Percentiles rank a stretch among this genome's conserved stretches.
phyloP scores from a whole-genome alignment of 2,797 vertebrate genomes.

The Orestias chungarensis region DNA sequence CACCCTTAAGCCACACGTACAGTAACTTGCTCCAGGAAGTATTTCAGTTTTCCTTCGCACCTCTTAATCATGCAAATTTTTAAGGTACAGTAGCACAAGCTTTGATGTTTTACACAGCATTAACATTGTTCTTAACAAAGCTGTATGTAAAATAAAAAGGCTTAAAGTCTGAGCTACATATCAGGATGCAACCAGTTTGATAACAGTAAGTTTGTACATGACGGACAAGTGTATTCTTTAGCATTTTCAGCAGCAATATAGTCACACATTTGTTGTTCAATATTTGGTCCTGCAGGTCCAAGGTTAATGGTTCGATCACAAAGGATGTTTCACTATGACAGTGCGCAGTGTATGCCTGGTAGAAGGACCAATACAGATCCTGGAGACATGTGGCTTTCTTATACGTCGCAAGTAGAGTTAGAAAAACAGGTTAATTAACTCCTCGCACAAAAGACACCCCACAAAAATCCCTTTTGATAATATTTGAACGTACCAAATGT shows the following conservation, averaged over 20 bases:
- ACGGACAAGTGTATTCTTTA: neutral
- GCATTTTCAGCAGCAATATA: neutral
- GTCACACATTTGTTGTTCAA: neutral
- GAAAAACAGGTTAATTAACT: neutral
- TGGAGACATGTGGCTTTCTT: constrained; percentile 1
- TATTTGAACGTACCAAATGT: neutral
- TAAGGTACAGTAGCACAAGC: neutral
- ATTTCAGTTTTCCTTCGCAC: constrained; percentile 32
- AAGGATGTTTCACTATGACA: constrained; percentile 29
- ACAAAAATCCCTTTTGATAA: neutral
- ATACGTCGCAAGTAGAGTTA: constrained; percentile 3
- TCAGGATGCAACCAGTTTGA: neutral
- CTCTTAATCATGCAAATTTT: constrained; percentile 38
- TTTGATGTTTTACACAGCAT: neutral
- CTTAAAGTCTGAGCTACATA: neutral
- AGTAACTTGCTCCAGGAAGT: constrained; percentile 36
- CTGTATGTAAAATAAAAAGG: neutral
- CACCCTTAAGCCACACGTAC: constrained; percentile 28
- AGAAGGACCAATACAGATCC: too few relatives aligned
- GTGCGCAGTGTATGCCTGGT: too few relatives aligned
- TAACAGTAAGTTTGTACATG: neutral
- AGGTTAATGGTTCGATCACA: constrained; percentile 29
- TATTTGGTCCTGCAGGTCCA: neutral
- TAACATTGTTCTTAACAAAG: neutral
- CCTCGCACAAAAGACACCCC: neutral